Percentiles rank a stretch among this genome's conserved stretches.
Evolutionary conservation across 2,113 vertebrate species (phyloP).

Genomic region (Perca flavescens): DNA sequence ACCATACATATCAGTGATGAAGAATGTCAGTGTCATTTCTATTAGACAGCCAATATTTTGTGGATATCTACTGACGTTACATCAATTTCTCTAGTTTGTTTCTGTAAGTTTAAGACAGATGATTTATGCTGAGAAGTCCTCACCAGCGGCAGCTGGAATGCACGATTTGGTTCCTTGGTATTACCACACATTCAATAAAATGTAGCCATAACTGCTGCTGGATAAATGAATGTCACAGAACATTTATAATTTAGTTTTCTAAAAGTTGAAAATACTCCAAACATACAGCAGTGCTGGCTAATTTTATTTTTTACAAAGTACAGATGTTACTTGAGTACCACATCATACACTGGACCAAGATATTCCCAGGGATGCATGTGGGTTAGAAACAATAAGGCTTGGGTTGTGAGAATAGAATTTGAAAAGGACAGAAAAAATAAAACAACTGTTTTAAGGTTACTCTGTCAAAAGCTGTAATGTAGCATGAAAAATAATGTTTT

Average conservation of each 20-base stretch:
- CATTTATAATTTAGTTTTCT: not conserved
- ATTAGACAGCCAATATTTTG: conserved; percentile 39
- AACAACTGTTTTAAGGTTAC: not conserved
- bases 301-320: not conserved
- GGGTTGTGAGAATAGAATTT: not conserved
- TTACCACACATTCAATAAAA: not conserved
- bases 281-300: conserved; percentile 13
- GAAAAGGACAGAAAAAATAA: conserved; percentile 13
- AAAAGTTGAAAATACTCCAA: not conserved
- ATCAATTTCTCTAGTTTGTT: not conserved
- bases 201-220: not conserved
- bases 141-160: conserved; percentile 42
- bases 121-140: not conserved
- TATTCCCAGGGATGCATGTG: conserved; percentile 15
- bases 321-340: conserved; percentile 40
- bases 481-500: conserved; percentile 45
- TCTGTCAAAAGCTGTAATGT: conserved; percentile 3
- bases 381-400: conserved; percentile 41
- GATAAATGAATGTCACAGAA: conserved; percentile 1
- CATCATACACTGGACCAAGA: conserved; percentile 31
- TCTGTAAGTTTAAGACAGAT: not conserved
- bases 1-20: conserved; percentile 55
- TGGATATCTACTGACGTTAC: not conserved
- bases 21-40: conserved; percentile 48
- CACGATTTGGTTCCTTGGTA: conserved; percentile 41